Percentiles rank a stretch among this genome's conserved stretches.
Evolutionary conservation across 2,888 invertebrate genomes (phyloP).

Genomic region (Erynnis tages): DNA sequence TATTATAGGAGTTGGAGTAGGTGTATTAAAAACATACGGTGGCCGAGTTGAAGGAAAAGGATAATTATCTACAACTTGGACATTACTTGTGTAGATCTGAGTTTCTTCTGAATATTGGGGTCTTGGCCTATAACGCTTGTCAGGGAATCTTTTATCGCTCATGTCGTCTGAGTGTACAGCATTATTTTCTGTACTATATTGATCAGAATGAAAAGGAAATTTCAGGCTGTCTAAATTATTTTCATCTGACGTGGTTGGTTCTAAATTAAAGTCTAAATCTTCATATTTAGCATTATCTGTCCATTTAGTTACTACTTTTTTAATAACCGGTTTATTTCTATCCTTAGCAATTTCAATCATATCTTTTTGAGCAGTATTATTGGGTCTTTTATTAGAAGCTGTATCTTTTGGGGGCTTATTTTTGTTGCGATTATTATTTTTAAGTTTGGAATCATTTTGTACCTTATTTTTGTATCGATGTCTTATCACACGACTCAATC

Average conservation of each 20-base stretch:
- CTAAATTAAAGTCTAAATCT: slow-evolving; percentile 67
- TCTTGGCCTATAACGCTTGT: slow-evolving; percentile 40
- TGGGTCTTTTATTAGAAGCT: not conserved
- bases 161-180: not conserved
- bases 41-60: slow-evolving; percentile 46
- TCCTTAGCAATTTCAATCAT: slow-evolving; percentile 25
- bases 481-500: slow-evolving; percentile 40
- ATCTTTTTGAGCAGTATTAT: not conserved
- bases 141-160: slow-evolving; percentile 13
- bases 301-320: slow-evolving; percentile 78
- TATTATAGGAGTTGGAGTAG: slow-evolving; percentile 64
- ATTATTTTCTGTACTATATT: slow-evolving; percentile 37
- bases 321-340: slow-evolving; percentile 57
- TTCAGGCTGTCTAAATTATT: slow-evolving; percentile 26
- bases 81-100: slow-evolving; percentile 54
- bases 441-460: slow-evolving; percentile 36
- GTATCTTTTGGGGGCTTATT: not conserved
- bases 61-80: slow-evolving; percentile 53
- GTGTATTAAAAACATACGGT: slow-evolving; percentile 56
- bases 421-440: slow-evolving; percentile 16
- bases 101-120: slow-evolving; percentile 53
- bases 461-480: slow-evolving; percentile 31
- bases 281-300: slow-evolving; percentile 70
- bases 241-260: slow-evolving; percentile 47
- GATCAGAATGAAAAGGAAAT: not conserved